Conservation (phyloP, 2,113 vertebrate genomes). For the Beaufortia kweichowensis region DNA sequence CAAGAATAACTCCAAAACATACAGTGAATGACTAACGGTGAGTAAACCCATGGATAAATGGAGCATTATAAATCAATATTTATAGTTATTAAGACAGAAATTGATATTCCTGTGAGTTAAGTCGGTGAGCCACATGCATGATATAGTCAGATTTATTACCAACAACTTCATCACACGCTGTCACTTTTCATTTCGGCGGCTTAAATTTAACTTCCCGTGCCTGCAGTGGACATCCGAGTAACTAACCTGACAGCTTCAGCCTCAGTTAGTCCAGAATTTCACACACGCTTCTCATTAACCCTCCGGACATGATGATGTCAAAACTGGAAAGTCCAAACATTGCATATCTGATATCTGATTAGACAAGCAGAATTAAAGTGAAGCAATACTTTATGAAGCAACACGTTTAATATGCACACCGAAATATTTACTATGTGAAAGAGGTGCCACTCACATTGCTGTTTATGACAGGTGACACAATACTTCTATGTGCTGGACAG, state of each 20-base stretch:
- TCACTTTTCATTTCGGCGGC: slow-evolving; percentile 18
- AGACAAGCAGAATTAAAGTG: background rate
- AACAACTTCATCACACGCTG: slow-evolving; percentile 22
- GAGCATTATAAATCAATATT: background rate
- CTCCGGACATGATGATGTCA: slow-evolving; percentile 27
- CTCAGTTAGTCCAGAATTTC: slow-evolving; percentile 37
- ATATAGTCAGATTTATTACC: slow-evolving; percentile 16
- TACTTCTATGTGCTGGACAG: slow-evolving; percentile 14
- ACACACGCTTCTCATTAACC: slow-evolving; percentile 2
- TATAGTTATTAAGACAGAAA: background rate
- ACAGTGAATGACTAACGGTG: background rate
- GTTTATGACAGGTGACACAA: slow-evolving; percentile 40
- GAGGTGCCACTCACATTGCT: background rate
- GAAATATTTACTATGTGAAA: background rate
- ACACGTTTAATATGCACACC: background rate
- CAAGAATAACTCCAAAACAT: background rate
- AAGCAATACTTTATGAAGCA: background rate
- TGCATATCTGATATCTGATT: slow-evolving; percentile 8
- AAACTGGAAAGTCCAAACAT: background rate
- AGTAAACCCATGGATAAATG: background rate
- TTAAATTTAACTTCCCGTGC: slow-evolving; percentile 35
- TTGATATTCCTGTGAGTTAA: slow-evolving; percentile 2
- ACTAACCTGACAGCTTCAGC: slow-evolving; percentile 44
- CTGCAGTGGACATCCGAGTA: slow-evolving; percentile 40
- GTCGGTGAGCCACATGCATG: slow-evolving; percentile 6